Evolutionary conservation across 2,113 vertebrate species (phyloP).

Genomic region (Pelodiscus sinensis): DNA sequence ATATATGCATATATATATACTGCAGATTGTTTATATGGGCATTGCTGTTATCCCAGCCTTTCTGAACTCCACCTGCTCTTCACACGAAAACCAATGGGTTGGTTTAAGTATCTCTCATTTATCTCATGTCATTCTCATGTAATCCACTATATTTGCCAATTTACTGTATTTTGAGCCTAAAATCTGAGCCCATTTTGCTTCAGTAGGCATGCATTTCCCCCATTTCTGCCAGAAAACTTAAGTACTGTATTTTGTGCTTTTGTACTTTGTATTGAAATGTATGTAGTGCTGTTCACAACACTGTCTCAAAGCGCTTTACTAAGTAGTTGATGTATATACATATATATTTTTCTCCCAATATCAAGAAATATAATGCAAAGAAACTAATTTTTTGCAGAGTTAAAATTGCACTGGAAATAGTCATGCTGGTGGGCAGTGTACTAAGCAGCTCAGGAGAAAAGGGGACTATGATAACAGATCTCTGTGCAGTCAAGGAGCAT

Average conservation of each 20-base stretch:
- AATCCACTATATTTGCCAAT: slow-evolving; percentile 73
- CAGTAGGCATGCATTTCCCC: slow-evolving; percentile 61
- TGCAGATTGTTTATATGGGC: slow-evolving; percentile 77
- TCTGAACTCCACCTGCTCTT: slow-evolving; percentile 72
- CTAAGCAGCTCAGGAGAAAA: neutral
- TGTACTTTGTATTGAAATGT: slow-evolving; percentile 57
- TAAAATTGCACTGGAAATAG: slow-evolving; percentile 46
- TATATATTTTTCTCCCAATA: slow-evolving; percentile 28
- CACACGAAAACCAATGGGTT: slow-evolving; percentile 72
- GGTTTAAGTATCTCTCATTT: slow-evolving; percentile 44
- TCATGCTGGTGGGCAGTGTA: neutral
- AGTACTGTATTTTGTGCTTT: slow-evolving; percentile 80
- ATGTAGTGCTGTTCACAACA: slow-evolving; percentile 61
- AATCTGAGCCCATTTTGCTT: slow-evolving; percentile 80
- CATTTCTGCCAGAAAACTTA: slow-evolving; percentile 69
- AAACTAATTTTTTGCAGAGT: neutral
- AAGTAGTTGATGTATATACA: slow-evolving; percentile 3
- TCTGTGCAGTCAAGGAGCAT: neutral
- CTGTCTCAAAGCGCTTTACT: slow-evolving; percentile 72
- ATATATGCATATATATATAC: slow-evolving; percentile 64
- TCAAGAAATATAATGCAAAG: neutral
- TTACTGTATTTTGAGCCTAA: slow-evolving; percentile 81
- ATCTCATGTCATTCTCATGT: slow-evolving; percentile 33
- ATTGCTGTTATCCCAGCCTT: slow-evolving; percentile 81
- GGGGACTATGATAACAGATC: neutral